phyloP scores from a whole-genome alignment of 2,113 vertebrate species.

The Ellobius talpinus region DNA sequence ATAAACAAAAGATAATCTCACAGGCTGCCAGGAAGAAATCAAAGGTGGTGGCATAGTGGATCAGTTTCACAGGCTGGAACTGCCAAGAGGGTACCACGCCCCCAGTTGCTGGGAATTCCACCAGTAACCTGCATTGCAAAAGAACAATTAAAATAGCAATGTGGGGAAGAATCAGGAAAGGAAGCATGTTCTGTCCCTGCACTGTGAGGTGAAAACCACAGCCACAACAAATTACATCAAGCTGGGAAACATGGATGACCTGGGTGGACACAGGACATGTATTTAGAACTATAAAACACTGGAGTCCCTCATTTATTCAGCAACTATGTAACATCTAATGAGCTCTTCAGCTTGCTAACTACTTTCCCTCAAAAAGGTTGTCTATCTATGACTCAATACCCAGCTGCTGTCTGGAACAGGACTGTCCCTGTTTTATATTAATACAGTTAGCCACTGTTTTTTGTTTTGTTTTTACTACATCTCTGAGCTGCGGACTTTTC shows the following conservation, averaged over 20 bases:
- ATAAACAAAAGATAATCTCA: slow-evolving; percentile 96
- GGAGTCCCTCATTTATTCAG: neutral
- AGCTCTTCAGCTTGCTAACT: neutral
- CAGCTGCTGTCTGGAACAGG: neutral
- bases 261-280: neutral
- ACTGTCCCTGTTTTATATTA: neutral
- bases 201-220: neutral
- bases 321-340: neutral
- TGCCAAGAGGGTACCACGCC: slow-evolving; percentile 95
- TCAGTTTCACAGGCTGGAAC: slow-evolving; percentile 95
- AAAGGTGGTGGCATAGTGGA: slow-evolving; percentile 93
- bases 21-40: slow-evolving; percentile 96
- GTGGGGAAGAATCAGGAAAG: neutral
- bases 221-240: neutral
- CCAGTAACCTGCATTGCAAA: slow-evolving; percentile 90
- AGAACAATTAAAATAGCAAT: slow-evolving; percentile 42
- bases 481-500: neutral
- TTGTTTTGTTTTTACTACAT: neutral
- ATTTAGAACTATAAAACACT: neutral
- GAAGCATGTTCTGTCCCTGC: neutral
- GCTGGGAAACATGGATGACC: neutral
- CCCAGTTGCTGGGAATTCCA: slow-evolving; percentile 97
- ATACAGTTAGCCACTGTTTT: neutral
- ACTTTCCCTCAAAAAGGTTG: neutral
- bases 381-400: neutral